Base-by-base conservation (phyloP, 2,113 vertebrate genomes). In the Argyrosomus japonicus region DNA sequence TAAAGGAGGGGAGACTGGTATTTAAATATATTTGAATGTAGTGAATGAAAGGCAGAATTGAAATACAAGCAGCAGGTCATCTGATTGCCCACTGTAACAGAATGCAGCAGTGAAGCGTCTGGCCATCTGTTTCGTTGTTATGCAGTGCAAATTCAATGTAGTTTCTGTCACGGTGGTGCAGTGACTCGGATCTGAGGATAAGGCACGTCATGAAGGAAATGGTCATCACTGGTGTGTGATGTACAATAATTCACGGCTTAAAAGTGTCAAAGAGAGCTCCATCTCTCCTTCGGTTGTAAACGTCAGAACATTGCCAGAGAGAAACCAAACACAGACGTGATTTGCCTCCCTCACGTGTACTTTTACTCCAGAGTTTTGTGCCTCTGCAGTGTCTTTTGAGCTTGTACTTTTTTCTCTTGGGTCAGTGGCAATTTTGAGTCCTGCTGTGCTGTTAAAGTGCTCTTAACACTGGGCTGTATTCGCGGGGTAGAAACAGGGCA, bases 131-230 rank as follows among this genome's bases (percentile, higher is more conserved):
- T 77, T 76, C 6, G 18, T 40, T 68, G 71, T 86, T 68, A 71
- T 90, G 87, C 81, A 69, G 76, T 54, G 64, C 17, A 89, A 68
- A 77, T 79, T 75, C 50, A 53, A 71, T 73, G 80, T 75, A 61
- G 79, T 76, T 81, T 64, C 63, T 84, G 65, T 72, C 69, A 75
- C 63, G 71, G 80, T 85, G 83, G 67, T 84, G 87, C 87, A 88
- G 85, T 88, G 85, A 83, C 79, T 83, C 17, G 5, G 29, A 81
- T 80, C 62, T 79, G 51, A 75, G 72, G 68, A 75, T 75, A 81
- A 87, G 56, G 61, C 65, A 73, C 51, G 63, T 36, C 78, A 73
- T 17, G 17, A 71, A 83, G 70, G 87, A 85, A 67, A 74, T 78
- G 79, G 57, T 80, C 78, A 84, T 84, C 80, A n/a, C 51, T 32